Evolutionary conservation across 1,140 invertebrate genomes (phyloP).

Genomic region (Xylocopa sonorina): DNA sequence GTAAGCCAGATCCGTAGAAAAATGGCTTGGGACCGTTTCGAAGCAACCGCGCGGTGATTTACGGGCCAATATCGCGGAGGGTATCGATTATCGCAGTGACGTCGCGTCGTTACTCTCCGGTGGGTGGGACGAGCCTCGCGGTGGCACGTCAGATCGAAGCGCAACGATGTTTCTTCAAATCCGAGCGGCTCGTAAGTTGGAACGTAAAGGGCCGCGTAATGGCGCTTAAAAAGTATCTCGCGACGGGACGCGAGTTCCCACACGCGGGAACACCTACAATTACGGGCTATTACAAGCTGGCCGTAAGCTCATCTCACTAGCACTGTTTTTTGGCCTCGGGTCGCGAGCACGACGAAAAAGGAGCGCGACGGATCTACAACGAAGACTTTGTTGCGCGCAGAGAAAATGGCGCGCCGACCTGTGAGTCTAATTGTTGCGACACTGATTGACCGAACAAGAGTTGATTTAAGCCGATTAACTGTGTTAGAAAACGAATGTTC

Average conservation of each 20-base stretch:
- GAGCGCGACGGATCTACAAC: not conserved
- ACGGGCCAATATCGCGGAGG: slow-evolving; percentile 24
- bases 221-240: slow-evolving; percentile 31
- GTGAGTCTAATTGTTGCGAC: slow-evolving; percentile 44
- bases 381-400: not conserved
- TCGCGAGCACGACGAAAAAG: not conserved
- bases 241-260: slow-evolving; percentile 3
- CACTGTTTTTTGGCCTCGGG: slow-evolving; percentile 1
- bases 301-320: slow-evolving; percentile 2
- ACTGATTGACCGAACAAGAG: slow-evolving; percentile 25
- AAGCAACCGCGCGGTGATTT: slow-evolving; percentile 19
- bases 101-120: slow-evolving; percentile 1
- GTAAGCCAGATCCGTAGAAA: not conserved
- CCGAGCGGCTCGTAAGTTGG: not conserved
- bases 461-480: not conserved
- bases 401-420: slow-evolving; percentile 47
- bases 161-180: slow-evolving; percentile 2
- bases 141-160: not conserved
- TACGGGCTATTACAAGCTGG: slow-evolving; percentile 26
- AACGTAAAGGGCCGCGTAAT: slow-evolving; percentile 26
- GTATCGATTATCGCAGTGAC: slow-evolving; percentile 37
- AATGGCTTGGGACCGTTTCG: not conserved
- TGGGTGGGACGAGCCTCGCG: not conserved
- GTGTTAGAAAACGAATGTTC: slow-evolving; percentile 47
- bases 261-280: slow-evolving; percentile 36